Base-by-base conservation (phyloP, 2,113 vertebrate genomes). In the Eurystomus gularis region DNA sequence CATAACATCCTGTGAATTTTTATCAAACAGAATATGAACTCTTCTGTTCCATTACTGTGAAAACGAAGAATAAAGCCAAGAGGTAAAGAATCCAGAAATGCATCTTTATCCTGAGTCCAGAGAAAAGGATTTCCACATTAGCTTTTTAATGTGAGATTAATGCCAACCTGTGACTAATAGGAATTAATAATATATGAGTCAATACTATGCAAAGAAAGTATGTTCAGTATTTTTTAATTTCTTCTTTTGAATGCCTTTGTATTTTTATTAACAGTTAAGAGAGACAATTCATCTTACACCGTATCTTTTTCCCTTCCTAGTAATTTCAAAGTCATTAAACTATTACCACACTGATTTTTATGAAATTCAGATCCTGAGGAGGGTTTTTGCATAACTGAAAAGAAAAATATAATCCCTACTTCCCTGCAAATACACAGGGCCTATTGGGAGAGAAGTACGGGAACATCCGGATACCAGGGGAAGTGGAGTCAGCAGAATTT, bases 371-470 rank as follows among this genome's bases (percentile, higher is more conserved):
- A 65, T 85, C 9, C 51, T 10, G 9, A 64, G 35, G 49, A 92
- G 17, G 29, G 46, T 5, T 58, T 93, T 65, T 75, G 21, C 42
- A 15, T 80, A 37, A 39, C n/a, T 55, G 84, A 87, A 89, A 94
- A 92, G 73, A 96, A 88, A 96, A 96, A 95, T 76, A 91, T 97
- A 97, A 93, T 94, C 70, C 71, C 72, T 94, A 51, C 68, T 94
- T 95, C 88, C 80, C 82, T 94, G 44, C 61, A 96, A 79, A 96
- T 90, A 94, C 96, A 95, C 98, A 99, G 99, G 99, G 99, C 76
- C 98, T 99, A 3, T 97, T 99, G 93, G 99, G 99, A 91, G 99
- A 99, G 96, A 99, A 99, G 97, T 99, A 99, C 4, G 99, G 99
- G 77, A 99, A 98, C 96, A 99, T 99, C 93, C 99, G 99, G 58